Evolutionary conservation across 2,888 invertebrate genomes (phyloP).

Genomic region (Drosophila kokeensis): DNA sequence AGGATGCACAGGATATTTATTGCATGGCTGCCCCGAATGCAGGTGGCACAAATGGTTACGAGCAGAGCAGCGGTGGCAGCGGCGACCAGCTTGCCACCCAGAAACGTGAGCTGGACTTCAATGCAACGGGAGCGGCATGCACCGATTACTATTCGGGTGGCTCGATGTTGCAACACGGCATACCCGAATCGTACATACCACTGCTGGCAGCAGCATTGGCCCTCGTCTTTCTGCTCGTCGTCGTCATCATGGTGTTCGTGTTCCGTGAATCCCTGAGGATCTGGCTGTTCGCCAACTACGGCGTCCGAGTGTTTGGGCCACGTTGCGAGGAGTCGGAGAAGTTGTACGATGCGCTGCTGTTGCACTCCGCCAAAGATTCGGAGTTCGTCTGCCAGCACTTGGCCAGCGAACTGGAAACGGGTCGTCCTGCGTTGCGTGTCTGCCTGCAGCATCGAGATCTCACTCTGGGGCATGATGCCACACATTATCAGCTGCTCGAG

Average conservation of each 20-base stretch:
- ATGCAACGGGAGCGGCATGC: conserved; percentile 90
- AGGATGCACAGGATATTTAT: conserved; percentile 92
- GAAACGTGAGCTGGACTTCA: conserved; percentile 92
- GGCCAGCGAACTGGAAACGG: conserved; percentile 94
- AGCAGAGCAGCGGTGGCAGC: conserved; percentile 16
- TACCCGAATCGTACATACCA: conserved; percentile 92
- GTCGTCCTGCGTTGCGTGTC: conserved; percentile 90
- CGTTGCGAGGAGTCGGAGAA: conserved; percentile 93
- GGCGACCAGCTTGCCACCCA: conserved; percentile 77
- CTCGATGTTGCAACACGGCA: conserved; percentile 91
- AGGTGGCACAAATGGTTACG: conserved; percentile 35
- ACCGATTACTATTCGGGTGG: conserved; percentile 93
- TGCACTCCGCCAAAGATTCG: conserved; percentile 96
- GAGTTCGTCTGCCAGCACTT: conserved; percentile 94
- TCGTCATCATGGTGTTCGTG: conserved; percentile 91
- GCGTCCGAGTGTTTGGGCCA: conserved; percentile 91
- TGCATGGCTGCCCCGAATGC: conserved; percentile 88
- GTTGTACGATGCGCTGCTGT: conserved; percentile 95
- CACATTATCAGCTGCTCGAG: conserved; percentile 88
- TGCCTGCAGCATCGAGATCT: conserved; percentile 95
- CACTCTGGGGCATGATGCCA: conserved; percentile 89
- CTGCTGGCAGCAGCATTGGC: conserved; percentile 92
- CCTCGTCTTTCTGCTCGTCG: conserved; percentile 90
- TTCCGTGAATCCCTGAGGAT: conserved; percentile 94
- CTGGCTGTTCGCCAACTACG: conserved; percentile 95